These are phyloP conservation scores for Chloroceryle amazona DNA, from an alignment of 2,797 vertebrate species.

Conservation along the genomic window DNA sequence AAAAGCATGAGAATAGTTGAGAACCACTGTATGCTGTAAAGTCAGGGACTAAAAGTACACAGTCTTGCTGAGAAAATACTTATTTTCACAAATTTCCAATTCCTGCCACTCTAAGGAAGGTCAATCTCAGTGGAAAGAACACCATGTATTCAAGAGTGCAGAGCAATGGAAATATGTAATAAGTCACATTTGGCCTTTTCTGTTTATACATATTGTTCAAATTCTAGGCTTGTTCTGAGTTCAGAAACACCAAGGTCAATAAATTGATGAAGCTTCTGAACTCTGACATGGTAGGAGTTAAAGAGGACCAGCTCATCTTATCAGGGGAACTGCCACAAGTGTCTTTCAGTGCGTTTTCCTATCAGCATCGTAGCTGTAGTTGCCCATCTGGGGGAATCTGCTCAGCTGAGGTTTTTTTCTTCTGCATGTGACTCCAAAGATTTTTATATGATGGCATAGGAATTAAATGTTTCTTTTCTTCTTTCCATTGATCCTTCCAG, in stretches of 20 bases:
- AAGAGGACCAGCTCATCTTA: background rate
- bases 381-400: background rate
- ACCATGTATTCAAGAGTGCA: background rate
- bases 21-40: background rate
- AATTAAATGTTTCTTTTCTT: background rate
- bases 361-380: background rate
- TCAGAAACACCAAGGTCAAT: background rate
- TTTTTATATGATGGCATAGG: background rate
- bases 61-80: background rate
- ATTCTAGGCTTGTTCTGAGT: background rate
- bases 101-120: background rate
- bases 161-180: background rate
- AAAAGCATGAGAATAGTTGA: background rate
- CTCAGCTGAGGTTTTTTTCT: background rate
- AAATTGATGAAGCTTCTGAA: background rate
- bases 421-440: background rate
- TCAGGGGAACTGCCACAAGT: rapidly evolving
- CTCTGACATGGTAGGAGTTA: background rate
- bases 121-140: background rate
- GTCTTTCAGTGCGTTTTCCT: background rate
- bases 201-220: background rate
- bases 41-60: background rate
- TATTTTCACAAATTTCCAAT: background rate
- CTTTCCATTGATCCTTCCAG: background rate
- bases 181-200: background rate